Base-by-base conservation (phyloP, 2,797 vertebrate species). In the Thalassophryne amazonica region DNA sequence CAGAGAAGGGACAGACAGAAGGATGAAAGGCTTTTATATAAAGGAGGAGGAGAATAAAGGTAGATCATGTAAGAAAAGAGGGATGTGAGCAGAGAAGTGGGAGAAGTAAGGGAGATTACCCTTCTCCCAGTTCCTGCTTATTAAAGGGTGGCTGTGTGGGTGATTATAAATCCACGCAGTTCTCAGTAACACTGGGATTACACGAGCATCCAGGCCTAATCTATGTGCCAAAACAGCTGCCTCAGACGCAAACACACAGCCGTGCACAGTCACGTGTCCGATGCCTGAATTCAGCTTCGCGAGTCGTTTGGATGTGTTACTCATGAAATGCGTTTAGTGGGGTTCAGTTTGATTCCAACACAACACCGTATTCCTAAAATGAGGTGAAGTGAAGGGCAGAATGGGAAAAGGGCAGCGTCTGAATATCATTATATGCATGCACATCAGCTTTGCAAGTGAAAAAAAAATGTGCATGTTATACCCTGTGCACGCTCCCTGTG, bases 121-220 rank as follows among this genome's bases (percentile, higher is more conserved):
- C 41, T 58, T 70, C 48, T n/a, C 68, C 54, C 56, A 57, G 69
- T 78, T 78, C 48, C 56, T 73, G 56, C 60, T 74, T 56, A 54
- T 78, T 73, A 76, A 75, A 62, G 66, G 57, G 70, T 68, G 69
- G 76, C 82, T 80, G 65, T 64, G 77, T 73, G 73, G 76, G 73
- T 82, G 81, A 86, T 83, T 84, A 78, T 78, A 76, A 78, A 82
- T 70, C 76, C 83, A 69, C 33, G 54, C 76, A 73, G 71, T 70
- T 84, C 80, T 83, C 76, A 62, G 69, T 87, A 85, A 88, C 80
- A 80, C 73, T 69, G 45, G 80, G 85, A 89, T 90, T 87, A 88
- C 75, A 81, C 67, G 75, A 65, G 34, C 60, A 30, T 72, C 70
- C 73, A 47, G 75, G 61, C 80, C 76, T 84, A 83, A 84, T 85